Conservation (phyloP, 2,797 vertebrate species). For the Salarias fasciatus region DNA sequence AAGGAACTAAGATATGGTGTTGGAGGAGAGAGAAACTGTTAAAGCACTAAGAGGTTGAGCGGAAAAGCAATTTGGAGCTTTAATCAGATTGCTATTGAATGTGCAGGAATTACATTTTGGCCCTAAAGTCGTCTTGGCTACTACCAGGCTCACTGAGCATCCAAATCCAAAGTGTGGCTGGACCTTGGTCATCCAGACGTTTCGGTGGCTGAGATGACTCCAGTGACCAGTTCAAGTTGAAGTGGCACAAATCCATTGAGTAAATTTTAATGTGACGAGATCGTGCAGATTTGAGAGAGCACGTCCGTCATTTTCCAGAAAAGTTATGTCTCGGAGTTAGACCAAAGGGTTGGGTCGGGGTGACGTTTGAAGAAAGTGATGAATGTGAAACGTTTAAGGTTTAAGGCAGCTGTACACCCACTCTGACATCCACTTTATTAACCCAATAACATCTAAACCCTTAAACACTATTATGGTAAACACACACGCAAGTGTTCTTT, state of each 20-base stretch:
- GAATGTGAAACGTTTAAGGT: too few relatives aligned
- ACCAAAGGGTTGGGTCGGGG: too few relatives aligned
- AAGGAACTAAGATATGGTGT: constrained; percentile 52
- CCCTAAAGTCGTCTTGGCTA: constrained; percentile 56
- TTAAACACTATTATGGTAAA: too few relatives aligned
- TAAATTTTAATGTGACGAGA: too few relatives aligned
- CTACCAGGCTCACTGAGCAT: constrained; percentile 49
- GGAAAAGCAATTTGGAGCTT: constrained; percentile 76
- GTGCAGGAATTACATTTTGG: constrained; percentile 68
- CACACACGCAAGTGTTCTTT: too few relatives aligned
- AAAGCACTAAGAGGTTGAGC: constrained; percentile 71
- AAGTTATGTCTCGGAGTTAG: too few relatives aligned
- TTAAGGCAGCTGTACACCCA: too few relatives aligned
- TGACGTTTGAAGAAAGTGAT: too few relatives aligned
- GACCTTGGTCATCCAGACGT: constrained; percentile 54
- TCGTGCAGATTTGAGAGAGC: neutral
- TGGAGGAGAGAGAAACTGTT: constrained; percentile 45
- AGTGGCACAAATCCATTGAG: too few relatives aligned
- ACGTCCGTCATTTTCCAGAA: too few relatives aligned
- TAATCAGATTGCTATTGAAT: constrained; percentile 82
- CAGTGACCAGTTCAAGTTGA: constrained; percentile 2
- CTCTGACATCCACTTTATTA: too few relatives aligned
- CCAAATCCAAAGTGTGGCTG: constrained; percentile 35
- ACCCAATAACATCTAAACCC: too few relatives aligned
- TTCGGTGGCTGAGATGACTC: constrained; percentile 9